Percentiles rank a stretch among this genome's conserved stretches.
These are phyloP conservation scores for Festucalex cinctus DNA, from an alignment of 2,113 vertebrate species.

Conservation along the genomic window DNA sequence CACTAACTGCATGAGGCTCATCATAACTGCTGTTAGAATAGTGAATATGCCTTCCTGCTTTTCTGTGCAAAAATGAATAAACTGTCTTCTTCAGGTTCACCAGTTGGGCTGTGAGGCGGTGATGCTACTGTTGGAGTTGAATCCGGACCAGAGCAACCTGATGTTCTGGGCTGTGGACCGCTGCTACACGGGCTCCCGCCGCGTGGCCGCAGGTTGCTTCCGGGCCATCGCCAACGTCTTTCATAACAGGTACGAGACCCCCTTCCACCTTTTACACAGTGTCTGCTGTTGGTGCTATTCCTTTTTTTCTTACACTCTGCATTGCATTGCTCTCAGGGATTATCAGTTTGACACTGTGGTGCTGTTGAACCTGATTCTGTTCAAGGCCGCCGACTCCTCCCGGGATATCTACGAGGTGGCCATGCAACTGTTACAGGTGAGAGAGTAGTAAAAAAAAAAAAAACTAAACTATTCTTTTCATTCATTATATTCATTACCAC, in stretches of 20 bases:
- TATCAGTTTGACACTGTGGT: slow-evolving; percentile 98
- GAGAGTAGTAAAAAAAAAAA: background rate
- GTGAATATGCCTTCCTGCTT: no score
- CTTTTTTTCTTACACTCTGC: background rate
- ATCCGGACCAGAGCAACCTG: slow-evolving; percentile 97
- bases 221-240: slow-evolving; percentile 95
- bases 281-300: background rate
- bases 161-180: slow-evolving; percentile 98
- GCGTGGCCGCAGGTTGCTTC: slow-evolving; percentile 94
- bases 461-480: no score
- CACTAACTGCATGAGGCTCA: no score
- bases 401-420: slow-evolving; percentile 95
- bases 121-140: slow-evolving; percentile 91
- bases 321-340: slow-evolving; percentile 76
- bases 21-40: no score
- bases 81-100: slow-evolving; percentile 79
- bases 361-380: slow-evolving; percentile 96
- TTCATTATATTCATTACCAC: no score
- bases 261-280: background rate
- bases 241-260: slow-evolving; percentile 84
- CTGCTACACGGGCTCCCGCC: slow-evolving; percentile 92
- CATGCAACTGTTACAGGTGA: slow-evolving; percentile 97
- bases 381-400: slow-evolving; percentile 96
- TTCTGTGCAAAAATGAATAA: background rate
- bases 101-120: slow-evolving; percentile 96